Percentiles rank a stretch among this genome's conserved stretches.
phyloP scores from a whole-genome alignment of 2,113 vertebrate genomes.

The Buteo buteo region DNA sequence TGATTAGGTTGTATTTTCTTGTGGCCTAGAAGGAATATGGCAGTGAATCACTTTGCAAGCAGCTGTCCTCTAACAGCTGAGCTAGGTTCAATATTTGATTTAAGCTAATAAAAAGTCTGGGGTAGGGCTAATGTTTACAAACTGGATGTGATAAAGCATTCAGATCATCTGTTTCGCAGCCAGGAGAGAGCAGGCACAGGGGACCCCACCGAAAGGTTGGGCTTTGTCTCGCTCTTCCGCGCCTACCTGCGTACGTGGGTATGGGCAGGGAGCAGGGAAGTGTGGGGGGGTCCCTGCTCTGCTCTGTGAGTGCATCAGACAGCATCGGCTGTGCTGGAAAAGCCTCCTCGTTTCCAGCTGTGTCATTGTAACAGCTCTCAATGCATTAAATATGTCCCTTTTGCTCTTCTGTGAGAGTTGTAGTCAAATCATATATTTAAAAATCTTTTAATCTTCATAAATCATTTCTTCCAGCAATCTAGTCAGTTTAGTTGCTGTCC shows the following conservation, averaged over 20 bases:
- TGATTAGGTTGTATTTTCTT: constrained; percentile 60
- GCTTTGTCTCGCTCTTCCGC: neutral
- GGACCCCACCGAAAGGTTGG: neutral
- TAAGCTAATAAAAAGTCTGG: constrained; percentile 50
- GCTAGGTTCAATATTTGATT: constrained; percentile 59
- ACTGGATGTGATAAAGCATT: constrained; percentile 40
- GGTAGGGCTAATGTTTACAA: constrained; percentile 38
- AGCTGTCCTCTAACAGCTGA: constrained; percentile 56
- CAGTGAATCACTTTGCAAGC: constrained; percentile 45
- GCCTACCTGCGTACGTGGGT: neutral
- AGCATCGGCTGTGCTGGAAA: neutral
- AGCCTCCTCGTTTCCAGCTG: neutral
- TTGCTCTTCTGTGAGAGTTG: constrained; percentile 4
- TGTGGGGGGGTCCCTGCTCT: rapidly evolving
- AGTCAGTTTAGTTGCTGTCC: constrained; percentile 5
- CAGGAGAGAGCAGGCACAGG: neutral
- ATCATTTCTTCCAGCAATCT: constrained; percentile 45
- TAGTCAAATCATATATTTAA: neutral
- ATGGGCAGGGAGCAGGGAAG: neutral
- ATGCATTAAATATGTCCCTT: neutral
- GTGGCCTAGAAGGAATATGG: constrained; percentile 40
- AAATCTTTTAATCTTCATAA: constrained; percentile 55
- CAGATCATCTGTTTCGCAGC: neutral
- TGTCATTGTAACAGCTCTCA: neutral
- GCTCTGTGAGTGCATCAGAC: rapidly evolving